Conservation (phyloP, 2,797 vertebrate genomes). For the Lycodopsis pacificus region DNA sequence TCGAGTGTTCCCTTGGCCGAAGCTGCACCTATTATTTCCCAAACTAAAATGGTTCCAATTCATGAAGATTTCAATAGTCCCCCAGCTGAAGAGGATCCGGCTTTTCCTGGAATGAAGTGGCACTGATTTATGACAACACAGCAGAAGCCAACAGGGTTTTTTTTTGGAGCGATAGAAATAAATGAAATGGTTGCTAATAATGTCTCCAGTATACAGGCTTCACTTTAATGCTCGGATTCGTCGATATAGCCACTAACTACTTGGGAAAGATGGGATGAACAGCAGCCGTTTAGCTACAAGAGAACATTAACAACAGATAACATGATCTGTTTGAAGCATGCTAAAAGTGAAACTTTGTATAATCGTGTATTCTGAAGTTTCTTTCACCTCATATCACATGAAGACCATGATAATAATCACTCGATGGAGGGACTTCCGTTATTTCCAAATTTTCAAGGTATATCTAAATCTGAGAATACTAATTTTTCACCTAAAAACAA, state of each 20-base stretch:
- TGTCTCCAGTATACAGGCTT: slow-evolving; percentile 8
- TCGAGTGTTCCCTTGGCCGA: slow-evolving; percentile 40
- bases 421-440: neutral
- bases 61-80: slow-evolving; percentile 45
- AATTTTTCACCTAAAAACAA: neutral
- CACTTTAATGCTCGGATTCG: neutral
- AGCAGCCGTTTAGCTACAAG: neutral
- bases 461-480: neutral
- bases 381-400: neutral
- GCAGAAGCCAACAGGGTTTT: neutral
- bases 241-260: neutral
- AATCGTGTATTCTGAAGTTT: neutral
- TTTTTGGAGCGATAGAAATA: slow-evolving; percentile 5
- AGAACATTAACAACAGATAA: neutral
- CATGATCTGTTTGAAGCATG: neutral
- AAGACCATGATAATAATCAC: neutral
- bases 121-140: slow-evolving; percentile 36
- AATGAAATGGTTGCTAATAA: slow-evolving; percentile 20
- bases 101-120: slow-evolving; percentile 23
- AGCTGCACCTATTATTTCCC: slow-evolving; percentile 46
- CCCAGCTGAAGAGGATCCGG: slow-evolving; percentile 22
- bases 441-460: neutral
- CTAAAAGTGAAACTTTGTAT: neutral
- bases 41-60: slow-evolving; percentile 50
- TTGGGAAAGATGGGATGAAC: neutral